Evolutionary conservation across 2,888 invertebrate species (phyloP).

Genomic region (Hypselothyrea guttata): DNA sequence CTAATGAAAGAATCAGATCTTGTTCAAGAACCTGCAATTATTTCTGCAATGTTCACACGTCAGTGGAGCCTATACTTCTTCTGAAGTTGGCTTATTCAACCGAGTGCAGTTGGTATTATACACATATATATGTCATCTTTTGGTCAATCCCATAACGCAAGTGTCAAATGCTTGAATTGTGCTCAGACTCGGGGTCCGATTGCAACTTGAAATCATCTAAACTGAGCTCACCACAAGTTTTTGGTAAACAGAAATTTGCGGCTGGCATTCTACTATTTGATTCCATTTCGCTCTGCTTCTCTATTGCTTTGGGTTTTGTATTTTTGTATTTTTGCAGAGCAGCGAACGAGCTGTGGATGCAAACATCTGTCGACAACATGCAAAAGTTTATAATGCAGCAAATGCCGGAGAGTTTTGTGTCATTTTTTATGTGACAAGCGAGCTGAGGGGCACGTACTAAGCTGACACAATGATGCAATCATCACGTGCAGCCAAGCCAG

Average conservation of each 20-base stretch:
- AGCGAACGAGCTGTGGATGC: not conserved
- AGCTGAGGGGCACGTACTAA: constrained; percentile 77
- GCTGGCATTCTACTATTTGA: constrained; percentile 8
- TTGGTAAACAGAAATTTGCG: constrained; percentile 34
- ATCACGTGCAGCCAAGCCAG: constrained; percentile 72
- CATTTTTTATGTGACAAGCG: constrained; percentile 74
- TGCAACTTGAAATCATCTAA: not conserved
- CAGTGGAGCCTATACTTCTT: no score
- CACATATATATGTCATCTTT: no score
- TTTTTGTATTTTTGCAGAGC: constrained; percentile 1
- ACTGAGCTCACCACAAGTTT: constrained; percentile 34
- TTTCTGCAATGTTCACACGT: no score
- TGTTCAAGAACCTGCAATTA: no score
- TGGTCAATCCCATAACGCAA: constrained; percentile 19
- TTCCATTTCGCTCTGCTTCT: constrained; percentile 10
- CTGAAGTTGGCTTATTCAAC: no score
- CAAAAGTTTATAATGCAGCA: constrained; percentile 62
- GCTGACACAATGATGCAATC: constrained; percentile 80
- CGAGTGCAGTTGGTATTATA: constrained; percentile 25
- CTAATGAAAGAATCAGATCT: no score
- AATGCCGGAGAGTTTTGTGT: constrained; percentile 67
- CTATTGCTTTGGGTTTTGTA: no score
- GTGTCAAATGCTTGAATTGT: constrained; percentile 49
- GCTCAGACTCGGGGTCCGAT: constrained; percentile 8
- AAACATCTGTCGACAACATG: constrained; percentile 53